A percentile compares a stretch with the other conserved stretches of the same genome.
phyloP scores from a whole-genome alignment of 2,113 vertebrate genomes.

The Clarias batrachus region DNA sequence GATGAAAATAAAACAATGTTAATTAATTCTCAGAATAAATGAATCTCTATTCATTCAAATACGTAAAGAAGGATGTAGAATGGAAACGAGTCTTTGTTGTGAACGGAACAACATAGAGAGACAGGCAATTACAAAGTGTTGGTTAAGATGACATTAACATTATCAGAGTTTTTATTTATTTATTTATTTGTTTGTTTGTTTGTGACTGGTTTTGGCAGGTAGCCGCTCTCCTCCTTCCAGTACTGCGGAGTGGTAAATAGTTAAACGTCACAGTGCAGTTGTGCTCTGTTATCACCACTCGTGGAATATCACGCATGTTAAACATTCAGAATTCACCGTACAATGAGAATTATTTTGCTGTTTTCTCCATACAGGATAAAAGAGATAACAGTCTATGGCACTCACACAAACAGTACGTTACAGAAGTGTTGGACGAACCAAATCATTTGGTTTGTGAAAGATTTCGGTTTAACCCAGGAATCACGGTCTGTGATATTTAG shows the following conservation, averaged over 20 bases:
- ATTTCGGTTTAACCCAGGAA: conserved; percentile 32
- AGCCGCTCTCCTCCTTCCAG: too few relatives aligned
- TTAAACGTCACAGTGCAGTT: background rate
- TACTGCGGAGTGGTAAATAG: too few relatives aligned
- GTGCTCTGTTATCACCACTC: background rate
- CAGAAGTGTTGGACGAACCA: background rate
- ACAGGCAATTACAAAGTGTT: too few relatives aligned
- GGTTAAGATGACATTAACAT: too few relatives aligned
- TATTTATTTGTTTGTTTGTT: too few relatives aligned
- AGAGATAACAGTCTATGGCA: background rate
- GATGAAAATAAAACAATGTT: background rate
- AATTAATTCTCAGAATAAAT: background rate
- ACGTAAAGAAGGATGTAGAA: background rate
- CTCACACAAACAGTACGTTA: background rate
- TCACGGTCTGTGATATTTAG: conserved; percentile 44
- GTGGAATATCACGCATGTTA: background rate
- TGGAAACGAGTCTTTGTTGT: background rate
- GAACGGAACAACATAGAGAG: background rate
- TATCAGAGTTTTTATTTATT: too few relatives aligned
- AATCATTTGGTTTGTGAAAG: background rate
- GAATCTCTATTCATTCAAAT: background rate
- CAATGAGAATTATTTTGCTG: background rate
- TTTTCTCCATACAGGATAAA: background rate
- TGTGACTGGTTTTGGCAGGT: too few relatives aligned
- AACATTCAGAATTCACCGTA: background rate